Conservation (phyloP, 2,113 vertebrate species). For the Chascanopsetta lugubris region DNA sequence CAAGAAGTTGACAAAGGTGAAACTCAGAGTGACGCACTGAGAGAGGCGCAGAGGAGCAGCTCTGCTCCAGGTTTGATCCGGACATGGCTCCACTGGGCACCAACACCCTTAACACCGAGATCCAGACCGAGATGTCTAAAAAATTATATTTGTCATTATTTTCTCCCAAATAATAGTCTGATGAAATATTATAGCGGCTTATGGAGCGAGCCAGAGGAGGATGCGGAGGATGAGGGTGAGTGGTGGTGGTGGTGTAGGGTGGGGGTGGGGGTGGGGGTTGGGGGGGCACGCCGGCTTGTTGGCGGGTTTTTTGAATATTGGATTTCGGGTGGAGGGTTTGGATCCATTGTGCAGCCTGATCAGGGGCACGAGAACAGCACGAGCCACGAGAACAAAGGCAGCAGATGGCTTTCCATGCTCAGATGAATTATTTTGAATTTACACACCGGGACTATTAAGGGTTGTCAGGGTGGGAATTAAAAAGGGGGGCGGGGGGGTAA, state of each 20-base stretch:
- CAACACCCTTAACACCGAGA: neutral
- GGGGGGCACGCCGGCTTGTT: conserved; percentile 38
- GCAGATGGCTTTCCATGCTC: conserved; percentile 78
- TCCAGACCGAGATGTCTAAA: too few relatives aligned
- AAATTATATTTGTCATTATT: too few relatives aligned
- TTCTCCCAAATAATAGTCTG: too few relatives aligned
- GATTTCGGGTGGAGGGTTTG: conserved; percentile 42
- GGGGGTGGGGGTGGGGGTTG: neutral
- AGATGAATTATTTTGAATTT: conserved; percentile 61
- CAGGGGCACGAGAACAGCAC: conserved; percentile 84
- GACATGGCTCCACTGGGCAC: neutral
- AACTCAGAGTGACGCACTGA: conserved; percentile 58
- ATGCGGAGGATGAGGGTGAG: too few relatives aligned
- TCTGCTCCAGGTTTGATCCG: conserved; percentile 16
- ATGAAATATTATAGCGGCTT: too few relatives aligned
- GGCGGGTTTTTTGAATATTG: conserved; percentile 74
- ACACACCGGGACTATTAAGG: conserved; percentile 56
- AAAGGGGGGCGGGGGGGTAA: conserved; percentile 20
- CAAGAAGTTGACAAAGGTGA: conserved; percentile 46
- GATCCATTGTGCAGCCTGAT: conserved; percentile 67
- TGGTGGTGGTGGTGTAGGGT: neutral
- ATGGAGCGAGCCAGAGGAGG: too few relatives aligned
- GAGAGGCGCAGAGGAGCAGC: conserved; percentile 44
- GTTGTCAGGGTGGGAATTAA: conserved; percentile 43
- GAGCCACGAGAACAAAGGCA: conserved; percentile 80